Evolutionary conservation across 2,113 vertebrate species (phyloP).

Genomic region (Dipodomys spectabilis): DNA sequence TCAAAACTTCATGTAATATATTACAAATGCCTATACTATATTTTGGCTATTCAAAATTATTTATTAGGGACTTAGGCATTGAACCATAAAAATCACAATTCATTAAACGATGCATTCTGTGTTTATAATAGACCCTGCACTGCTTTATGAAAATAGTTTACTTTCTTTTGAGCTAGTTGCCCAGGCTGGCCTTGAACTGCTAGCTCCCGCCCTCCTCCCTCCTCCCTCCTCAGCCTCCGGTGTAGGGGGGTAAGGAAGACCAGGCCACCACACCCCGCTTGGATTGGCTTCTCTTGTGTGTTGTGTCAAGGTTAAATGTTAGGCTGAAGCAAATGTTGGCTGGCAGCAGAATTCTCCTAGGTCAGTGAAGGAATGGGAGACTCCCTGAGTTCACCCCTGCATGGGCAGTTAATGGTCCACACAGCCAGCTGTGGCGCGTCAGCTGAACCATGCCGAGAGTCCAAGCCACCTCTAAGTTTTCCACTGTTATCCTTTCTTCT

Average conservation of each 20-base stretch:
- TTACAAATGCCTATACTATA: neutral
- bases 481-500: neutral
- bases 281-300: neutral
- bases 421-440: neutral
- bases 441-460: neutral
- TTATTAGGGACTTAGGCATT: conserved; percentile 24
- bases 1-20: neutral
- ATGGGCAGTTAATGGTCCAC: neutral
- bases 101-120: conserved; percentile 1
- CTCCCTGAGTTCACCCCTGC: neutral
- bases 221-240: neutral
- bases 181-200: neutral
- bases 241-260: too few relatives aligned
- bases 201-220: neutral
- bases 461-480: neutral
- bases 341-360: neutral
- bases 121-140: conserved; percentile 14
- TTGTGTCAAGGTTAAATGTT: neutral
- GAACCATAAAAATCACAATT: conserved; percentile 64
- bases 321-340: neutral
- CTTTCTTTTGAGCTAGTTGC: neutral
- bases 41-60: conserved; percentile 64
- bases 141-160: conserved; percentile 9
- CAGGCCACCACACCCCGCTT: too few relatives aligned
- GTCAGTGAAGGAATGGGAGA: neutral